Evolutionary conservation across 2,113 vertebrate genomes (phyloP).

Genomic region (Petromus typicus): DNA sequence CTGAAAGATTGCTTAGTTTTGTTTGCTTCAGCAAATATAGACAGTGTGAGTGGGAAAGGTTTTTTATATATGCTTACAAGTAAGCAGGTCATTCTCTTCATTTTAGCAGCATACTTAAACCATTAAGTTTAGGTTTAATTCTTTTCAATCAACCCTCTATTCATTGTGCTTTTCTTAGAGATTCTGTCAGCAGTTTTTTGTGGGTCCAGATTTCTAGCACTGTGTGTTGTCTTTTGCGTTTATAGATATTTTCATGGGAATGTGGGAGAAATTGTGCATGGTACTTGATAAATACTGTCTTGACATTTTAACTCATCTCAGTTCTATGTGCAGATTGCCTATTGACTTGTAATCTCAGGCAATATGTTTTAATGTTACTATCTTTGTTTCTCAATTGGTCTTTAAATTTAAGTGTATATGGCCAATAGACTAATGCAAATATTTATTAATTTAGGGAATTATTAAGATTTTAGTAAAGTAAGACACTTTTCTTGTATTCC

Average conservation of each 20-base stretch:
- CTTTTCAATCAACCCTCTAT: background rate
- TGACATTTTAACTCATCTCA: conserved; percentile 28
- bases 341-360: background rate
- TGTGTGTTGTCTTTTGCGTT: background rate
- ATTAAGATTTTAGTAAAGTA: background rate
- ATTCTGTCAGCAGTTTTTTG: background rate
- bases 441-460: background rate
- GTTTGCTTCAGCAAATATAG: background rate
- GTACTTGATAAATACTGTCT: background rate
- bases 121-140: background rate
- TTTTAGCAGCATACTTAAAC: background rate
- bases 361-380: conserved; percentile 10
- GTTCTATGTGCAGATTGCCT: conserved; percentile 42
- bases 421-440: background rate
- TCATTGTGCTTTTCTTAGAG: background rate
- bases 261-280: background rate
- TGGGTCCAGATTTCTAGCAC: background rate
- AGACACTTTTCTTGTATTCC: background rate
- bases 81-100: background rate
- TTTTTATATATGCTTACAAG: background rate
- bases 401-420: conserved; percentile 52
- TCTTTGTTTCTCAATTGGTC: conserved; percentile 2
- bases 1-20: background rate
- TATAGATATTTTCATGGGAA: background rate
- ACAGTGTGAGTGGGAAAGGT: background rate